Evolutionary conservation across 2,888 invertebrate genomes (phyloP), one percentile per base, ranked within the genome.

Genomic region (Phalangium opilio): DNA sequence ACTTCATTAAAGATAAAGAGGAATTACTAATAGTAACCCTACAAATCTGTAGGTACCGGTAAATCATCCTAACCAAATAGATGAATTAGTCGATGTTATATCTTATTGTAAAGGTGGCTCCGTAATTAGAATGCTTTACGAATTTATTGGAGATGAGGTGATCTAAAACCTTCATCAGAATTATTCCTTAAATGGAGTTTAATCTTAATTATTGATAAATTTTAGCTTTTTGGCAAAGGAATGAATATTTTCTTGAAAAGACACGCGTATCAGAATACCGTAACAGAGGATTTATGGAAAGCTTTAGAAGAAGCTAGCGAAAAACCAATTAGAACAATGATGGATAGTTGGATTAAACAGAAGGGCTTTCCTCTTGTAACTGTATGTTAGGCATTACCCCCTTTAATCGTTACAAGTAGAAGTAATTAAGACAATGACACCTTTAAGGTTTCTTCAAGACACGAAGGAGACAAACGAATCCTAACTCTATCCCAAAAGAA

Each of bases 11-110:
- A 27, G 4, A 27, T 27, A 27, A 27, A 81, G 83, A 68, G 85
- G 87, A 27, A 27, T 27, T 27, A 27, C 27, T 4, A 4, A 15
- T 69, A 96, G 47, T 87, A 91, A 1, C 96, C 84, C 63, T 96
- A 91, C 69, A n/a, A n/a, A n/a, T 27, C 27, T 8, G 10, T 38
- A 38, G 38, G 12, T 91, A 93, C 12, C 7, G 8, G n/a, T 38
- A 1, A 83, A 84, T 1, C 84, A 91, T 69, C 93, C 95, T 0
- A 79, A 82, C 8, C 91, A 95, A 68, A 84, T 95, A 49, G 91
- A 91, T 68, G 91, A 95, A 67, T 95, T 95, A 57, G 95, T 95
- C 70, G 95, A 95, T 70, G 84, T 84, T 59, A 95, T 95, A 60
- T 91, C 93, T 33, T 95, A 95, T 68, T 82, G 83, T 62, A 95